phyloP scores from a whole-genome alignment of 2,797 vertebrate species.

The Momotus momota region DNA sequence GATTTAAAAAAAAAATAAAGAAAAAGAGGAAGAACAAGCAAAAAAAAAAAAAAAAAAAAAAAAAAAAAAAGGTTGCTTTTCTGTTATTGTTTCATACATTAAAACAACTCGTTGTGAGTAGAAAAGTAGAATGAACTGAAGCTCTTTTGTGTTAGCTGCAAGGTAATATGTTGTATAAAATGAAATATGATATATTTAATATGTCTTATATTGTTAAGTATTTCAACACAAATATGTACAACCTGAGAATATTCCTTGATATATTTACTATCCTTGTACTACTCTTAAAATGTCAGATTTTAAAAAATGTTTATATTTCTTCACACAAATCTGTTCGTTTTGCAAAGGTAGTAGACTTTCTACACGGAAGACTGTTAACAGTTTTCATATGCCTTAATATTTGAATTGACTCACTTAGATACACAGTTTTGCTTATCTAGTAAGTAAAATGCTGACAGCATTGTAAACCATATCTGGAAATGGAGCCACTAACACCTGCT shows the following conservation, averaged over 20 bases:
- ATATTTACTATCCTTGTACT: neutral
- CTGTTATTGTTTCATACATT: neutral
- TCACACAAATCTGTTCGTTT: neutral
- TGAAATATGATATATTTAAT: neutral
- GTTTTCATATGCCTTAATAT: constrained; percentile 17
- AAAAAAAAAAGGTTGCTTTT: rapidly evolving
- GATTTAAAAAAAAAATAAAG: neutral
- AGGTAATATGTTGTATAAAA: neutral
- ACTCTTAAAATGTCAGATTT: neutral
- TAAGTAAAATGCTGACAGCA: constrained; percentile 35
- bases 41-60: neutral
- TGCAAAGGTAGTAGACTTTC: constrained; percentile 15
- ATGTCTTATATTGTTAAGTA: neutral
- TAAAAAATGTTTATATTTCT: neutral
- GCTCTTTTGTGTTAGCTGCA: neutral
- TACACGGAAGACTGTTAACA: neutral
- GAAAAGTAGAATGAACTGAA: neutral
- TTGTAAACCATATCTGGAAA: constrained; percentile 6
- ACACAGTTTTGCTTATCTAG: constrained; percentile 27
- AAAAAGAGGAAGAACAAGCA: neutral
- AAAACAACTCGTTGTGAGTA: neutral
- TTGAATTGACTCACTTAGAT: constrained; percentile 28
- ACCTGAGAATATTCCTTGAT: neutral
- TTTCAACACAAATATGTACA: neutral
- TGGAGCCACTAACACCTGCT: constrained; percentile 6